Conservation (phyloP, 2,888 invertebrate species). For the Tholera decimalis region DNA sequence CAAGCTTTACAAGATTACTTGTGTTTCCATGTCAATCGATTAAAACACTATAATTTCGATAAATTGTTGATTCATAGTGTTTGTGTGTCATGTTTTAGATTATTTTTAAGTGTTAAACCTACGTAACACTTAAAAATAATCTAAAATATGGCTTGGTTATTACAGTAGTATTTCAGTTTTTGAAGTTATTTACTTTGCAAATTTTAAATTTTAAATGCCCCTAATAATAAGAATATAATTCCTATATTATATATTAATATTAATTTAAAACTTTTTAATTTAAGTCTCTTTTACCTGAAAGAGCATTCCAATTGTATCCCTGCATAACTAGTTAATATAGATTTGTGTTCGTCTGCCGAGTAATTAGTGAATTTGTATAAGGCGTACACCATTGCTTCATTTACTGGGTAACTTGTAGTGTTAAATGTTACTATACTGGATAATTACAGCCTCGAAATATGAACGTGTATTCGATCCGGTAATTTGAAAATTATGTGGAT, state of each 20-base stretch:
- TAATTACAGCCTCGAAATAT: conserved; percentile 57
- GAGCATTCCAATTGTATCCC: conserved; percentile 31
- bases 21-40: conserved; percentile 56
- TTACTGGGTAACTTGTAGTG: conserved; percentile 28
- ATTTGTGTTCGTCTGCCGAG: conserved; percentile 52
- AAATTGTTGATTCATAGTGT: conserved; percentile 52
- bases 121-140: too few relatives aligned
- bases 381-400: conserved; percentile 53
- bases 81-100: conserved; percentile 25
- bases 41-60: conserved; percentile 59
- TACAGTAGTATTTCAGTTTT: not conserved
- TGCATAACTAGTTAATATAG: conserved; percentile 38
- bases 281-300: not conserved
- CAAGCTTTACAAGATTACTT: conserved; percentile 53
- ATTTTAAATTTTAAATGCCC: too few relatives aligned
- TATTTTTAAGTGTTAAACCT: conserved; percentile 18
- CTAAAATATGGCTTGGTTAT: not conserved
- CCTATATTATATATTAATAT: too few relatives aligned
- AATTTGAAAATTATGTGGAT: conserved; percentile 57
- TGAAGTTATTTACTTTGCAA: too few relatives aligned
- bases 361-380: conserved; percentile 57
- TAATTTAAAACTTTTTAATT: not conserved
- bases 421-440: conserved; percentile 54
- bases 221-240: not conserved
- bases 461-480: conserved; percentile 46